Evolutionary conservation across 2,113 vertebrate species (phyloP).

Genomic region (Anguilla japonica): DNA sequence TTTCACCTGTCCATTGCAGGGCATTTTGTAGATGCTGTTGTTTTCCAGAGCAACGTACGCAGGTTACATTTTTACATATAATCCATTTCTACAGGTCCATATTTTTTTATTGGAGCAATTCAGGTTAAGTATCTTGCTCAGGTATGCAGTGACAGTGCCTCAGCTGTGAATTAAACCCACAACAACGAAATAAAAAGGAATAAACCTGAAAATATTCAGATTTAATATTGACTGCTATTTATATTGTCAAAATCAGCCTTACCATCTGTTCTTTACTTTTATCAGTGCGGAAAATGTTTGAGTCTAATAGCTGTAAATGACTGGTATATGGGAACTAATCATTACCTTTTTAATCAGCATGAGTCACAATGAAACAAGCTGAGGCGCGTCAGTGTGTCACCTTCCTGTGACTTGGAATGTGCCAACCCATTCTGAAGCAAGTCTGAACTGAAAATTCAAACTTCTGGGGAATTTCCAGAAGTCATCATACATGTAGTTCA

Average conservation of each 20-base stretch:
- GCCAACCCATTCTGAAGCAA: neutral
- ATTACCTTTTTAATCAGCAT: neutral
- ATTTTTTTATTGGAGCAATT: no score
- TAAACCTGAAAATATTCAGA: no score
- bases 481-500: neutral
- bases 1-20: no score
- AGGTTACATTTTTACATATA: no score
- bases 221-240: neutral
- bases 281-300: no score
- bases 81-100: no score
- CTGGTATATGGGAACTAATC: neutral
- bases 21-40: no score
- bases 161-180: no score
- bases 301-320: neutral
- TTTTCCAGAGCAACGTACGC: no score
- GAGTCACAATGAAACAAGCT: neutral
- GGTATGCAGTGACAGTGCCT: no score
- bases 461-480: neutral
- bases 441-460: neutral
- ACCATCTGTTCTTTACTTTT: neutral
- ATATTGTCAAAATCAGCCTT: neutral
- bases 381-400: neutral
- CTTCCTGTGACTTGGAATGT: neutral
- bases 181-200: no score
- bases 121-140: no score